phyloP scores from a whole-genome alignment of 2,113 vertebrate species.

The Phodopus roborovskii region DNA sequence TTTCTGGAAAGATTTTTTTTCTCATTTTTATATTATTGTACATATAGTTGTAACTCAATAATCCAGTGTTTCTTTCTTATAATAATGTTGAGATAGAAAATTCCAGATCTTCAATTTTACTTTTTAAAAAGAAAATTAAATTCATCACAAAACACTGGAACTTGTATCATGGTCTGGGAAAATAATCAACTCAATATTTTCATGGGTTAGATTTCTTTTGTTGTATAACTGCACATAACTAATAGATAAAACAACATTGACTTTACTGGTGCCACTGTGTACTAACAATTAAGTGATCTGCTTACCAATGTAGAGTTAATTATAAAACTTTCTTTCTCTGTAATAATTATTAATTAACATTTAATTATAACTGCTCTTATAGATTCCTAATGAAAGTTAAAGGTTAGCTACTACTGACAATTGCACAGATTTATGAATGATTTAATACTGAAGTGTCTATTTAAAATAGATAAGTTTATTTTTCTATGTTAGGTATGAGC shows the following conservation, averaged over 20 bases:
- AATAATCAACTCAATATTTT: slow-evolving; percentile 31
- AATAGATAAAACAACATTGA: slow-evolving; percentile 61
- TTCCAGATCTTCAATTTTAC: not conserved
- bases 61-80: not conserved
- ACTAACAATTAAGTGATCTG: not conserved
- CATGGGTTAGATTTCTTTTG: not conserved
- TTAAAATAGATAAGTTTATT: not conserved
- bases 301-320: not conserved
- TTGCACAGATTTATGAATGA: not conserved
- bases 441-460: not conserved
- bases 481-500: not conserved
- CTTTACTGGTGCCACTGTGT: slow-evolving; percentile 59
- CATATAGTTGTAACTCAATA: slow-evolving; percentile 58
- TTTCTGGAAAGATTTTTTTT: slow-evolving; percentile 47
- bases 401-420: not conserved
- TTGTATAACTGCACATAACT: slow-evolving; percentile 33
- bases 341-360: not conserved
- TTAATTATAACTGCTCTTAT: slow-evolving; percentile 20
- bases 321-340: slow-evolving; percentile 18
- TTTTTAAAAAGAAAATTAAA: slow-evolving; percentile 52
- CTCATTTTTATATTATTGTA: not conserved
- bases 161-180: slow-evolving; percentile 64
- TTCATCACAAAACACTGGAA: slow-evolving; percentile 26
- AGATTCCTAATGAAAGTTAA: not conserved
- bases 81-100: slow-evolving; percentile 3